A percentile compares a stretch with the other conserved stretches of the same genome.
Conservation (phyloP, 2,888 invertebrate species). For the Heliconius ismenius region DNA sequence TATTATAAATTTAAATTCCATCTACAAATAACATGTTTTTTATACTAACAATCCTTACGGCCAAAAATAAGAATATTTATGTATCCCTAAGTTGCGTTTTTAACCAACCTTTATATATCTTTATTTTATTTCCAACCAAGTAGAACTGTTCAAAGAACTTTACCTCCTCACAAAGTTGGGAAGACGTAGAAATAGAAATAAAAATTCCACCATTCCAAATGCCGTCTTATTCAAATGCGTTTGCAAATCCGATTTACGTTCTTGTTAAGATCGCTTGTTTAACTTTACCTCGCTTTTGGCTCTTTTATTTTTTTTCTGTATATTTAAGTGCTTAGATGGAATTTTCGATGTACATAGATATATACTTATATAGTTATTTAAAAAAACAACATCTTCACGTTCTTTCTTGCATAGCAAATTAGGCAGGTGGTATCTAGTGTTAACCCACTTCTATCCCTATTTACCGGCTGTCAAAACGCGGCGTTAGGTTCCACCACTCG, state of each 20-base stretch:
- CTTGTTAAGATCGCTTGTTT: conserved; percentile 75
- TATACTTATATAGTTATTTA: background rate
- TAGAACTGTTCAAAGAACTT: conserved; percentile 23
- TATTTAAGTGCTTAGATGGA: conserved; percentile 34
- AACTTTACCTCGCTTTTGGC: conserved; percentile 56
- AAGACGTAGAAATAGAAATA: conserved; percentile 36
- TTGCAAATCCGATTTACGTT: conserved; percentile 74
- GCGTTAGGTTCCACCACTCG: too few species aligned
- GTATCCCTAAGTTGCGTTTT: background rate
- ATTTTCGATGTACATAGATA: background rate
- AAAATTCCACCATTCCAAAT: conserved; percentile 45
- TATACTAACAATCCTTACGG: too few species aligned
- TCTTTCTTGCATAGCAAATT: background rate
- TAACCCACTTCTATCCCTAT: too few species aligned
- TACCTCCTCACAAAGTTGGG: conserved; percentile 25
- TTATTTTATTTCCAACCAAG: conserved; percentile 11
- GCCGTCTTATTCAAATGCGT: conserved; percentile 74
- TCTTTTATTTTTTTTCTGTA: conserved; percentile 49
- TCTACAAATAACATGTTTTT: too few species aligned
- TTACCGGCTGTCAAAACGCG: background rate
- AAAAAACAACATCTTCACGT: background rate
- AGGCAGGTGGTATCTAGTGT: background rate
- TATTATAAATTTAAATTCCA: too few species aligned
- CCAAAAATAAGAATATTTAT: background rate
- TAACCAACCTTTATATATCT: background rate